Evolutionary conservation across 2,797 vertebrate species (phyloP).

Genomic region (Novumbra hubbsi): DNA sequence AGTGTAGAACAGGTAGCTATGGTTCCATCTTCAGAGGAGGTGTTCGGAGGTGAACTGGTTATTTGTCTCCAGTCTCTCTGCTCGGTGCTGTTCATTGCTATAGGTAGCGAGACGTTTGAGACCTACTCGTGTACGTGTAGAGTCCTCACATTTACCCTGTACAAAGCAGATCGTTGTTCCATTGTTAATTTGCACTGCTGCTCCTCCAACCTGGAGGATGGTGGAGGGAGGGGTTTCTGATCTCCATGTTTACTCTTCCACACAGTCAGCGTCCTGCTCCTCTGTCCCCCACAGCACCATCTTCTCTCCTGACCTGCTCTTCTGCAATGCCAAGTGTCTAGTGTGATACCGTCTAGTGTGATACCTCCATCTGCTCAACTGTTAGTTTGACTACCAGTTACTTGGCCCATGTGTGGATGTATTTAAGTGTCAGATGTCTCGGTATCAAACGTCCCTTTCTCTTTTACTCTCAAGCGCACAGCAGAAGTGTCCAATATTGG

Average conservation of each 20-base stretch:
- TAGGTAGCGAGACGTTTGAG: neutral
- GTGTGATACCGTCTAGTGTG: conserved; percentile 57
- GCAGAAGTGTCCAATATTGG: conserved; percentile 64
- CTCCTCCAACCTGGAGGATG: conserved; percentile 14
- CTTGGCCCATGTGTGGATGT: conserved; percentile 52
- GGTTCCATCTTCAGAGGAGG: conserved; percentile 25
- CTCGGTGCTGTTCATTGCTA: neutral
- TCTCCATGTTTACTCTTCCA: conserved; percentile 40
- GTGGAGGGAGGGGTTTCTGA: neutral
- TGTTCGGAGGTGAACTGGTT: neutral
- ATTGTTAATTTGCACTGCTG: conserved; percentile 57
- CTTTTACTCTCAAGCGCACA: conserved; percentile 68
- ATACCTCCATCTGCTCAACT: conserved; percentile 34
- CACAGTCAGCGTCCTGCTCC: conserved; percentile 49
- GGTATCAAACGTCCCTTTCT: conserved; percentile 62
- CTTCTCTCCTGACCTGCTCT: conserved; percentile 52
- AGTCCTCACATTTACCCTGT: neutral
- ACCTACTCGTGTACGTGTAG: neutral
- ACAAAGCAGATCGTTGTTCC: neutral
- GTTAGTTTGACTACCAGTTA: conserved; percentile 46
- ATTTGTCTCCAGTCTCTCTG: conserved; percentile 38
- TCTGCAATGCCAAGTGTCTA: conserved; percentile 53
- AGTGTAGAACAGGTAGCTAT: conserved; percentile 15
- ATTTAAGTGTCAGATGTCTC: conserved; percentile 61
- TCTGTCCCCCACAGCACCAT: conserved; percentile 47